These are phyloP conservation scores for Donacobius atricapilla DNA, from an alignment of 2,113 vertebrate genomes.

Conservation along the genomic window DNA sequence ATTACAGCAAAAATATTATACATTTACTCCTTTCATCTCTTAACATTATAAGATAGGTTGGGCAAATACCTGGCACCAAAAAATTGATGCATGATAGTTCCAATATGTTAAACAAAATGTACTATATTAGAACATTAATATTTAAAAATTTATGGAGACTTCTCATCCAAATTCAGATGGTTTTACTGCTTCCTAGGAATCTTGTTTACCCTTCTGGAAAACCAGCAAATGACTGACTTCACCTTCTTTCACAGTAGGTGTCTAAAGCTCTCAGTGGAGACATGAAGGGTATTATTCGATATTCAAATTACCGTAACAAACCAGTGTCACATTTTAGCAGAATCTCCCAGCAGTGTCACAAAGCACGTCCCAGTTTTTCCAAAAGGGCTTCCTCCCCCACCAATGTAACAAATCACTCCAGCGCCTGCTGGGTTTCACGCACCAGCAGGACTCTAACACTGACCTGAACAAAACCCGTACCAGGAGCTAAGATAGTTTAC, in stretches of 20 bases:
- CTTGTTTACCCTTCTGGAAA: constrained; percentile 1
- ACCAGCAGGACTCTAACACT: constrained; percentile 52
- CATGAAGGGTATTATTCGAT: neutral
- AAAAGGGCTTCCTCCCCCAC: neutral
- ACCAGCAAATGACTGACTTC: neutral
- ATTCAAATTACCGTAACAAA: neutral
- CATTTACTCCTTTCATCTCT: constrained; percentile 63
- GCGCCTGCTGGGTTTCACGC: neutral
- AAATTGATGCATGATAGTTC: constrained; percentile 70
- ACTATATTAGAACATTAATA: constrained; percentile 62
- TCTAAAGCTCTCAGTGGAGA: neutral
- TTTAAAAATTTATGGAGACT: constrained; percentile 38
- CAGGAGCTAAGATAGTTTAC: constrained; percentile 44
- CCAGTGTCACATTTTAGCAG: constrained; percentile 11
- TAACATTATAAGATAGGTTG: constrained; percentile 66
- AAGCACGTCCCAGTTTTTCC: neutral
- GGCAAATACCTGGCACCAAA: constrained; percentile 69
- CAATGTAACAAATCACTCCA: constrained; percentile 63
- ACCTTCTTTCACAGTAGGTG: neutral
- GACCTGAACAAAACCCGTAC: neutral
- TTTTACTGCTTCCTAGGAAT: constrained; percentile 1
- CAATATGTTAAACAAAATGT: constrained; percentile 59
- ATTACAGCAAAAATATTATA: constrained; percentile 66
- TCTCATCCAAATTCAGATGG: neutral
- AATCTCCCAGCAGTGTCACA: neutral